phyloP scores from a whole-genome alignment of 2,113 vertebrate genomes.

The Poicephalus meyeri region DNA sequence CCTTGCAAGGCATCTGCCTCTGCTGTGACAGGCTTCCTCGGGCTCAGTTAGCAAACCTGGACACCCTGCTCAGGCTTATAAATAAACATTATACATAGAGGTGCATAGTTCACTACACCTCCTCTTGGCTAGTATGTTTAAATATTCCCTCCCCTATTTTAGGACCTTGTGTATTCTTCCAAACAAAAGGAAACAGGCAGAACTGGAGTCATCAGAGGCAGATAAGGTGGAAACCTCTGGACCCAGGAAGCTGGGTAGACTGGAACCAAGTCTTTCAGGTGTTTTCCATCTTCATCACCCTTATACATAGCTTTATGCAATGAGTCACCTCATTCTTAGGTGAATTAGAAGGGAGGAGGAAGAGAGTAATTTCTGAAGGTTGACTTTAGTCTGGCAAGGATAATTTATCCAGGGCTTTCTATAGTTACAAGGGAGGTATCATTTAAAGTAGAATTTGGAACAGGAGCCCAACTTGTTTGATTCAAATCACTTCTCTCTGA shows the following conservation, averaged over 20 bases:
- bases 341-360: not conserved
- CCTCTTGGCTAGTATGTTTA: not conserved
- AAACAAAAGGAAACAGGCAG: not conserved
- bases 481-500: not conserved
- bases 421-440: not conserved
- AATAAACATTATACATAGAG: not conserved
- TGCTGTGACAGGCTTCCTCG: not conserved
- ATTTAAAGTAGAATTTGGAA: not conserved
- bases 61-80: not conserved
- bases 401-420: not conserved
- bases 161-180: not conserved
- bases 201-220: not conserved
- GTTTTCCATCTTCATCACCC: not conserved
- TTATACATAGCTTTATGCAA: not conserved
- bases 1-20: not conserved
- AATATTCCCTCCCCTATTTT: not conserved
- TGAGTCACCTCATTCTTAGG: rapidly evolving
- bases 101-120: not conserved
- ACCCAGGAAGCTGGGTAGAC: not conserved
- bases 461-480: not conserved
- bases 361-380: not conserved
- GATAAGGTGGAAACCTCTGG: not conserved
- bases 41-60: not conserved
- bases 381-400: not conserved
- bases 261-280: not conserved